phyloP scores from a whole-genome alignment of 2,888 invertebrate genomes.

The Epinotia nisella region DNA sequence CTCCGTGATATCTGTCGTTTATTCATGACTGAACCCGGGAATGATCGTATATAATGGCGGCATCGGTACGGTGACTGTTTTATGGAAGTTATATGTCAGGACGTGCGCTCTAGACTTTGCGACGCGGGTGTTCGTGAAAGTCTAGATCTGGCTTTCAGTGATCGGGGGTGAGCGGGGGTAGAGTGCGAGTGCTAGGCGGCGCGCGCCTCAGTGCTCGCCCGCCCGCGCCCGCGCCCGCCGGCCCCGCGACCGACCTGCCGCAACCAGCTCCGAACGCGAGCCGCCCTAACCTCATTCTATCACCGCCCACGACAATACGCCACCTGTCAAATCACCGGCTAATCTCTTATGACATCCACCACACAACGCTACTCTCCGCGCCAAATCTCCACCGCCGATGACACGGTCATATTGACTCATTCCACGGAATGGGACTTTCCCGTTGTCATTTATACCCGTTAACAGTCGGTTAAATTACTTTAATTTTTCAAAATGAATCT shows the following conservation, averaged over 20 bases:
- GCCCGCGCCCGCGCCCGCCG: conserved; percentile 81
- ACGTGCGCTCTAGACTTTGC: conserved; percentile 49
- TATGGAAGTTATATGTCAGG: conserved; percentile 45
- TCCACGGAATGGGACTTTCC: conserved; percentile 30
- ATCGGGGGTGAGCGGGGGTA: conserved; percentile 50
- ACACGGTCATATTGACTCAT: conserved; percentile 39
- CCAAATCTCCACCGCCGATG: conserved; percentile 21
- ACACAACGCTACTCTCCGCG: conserved; percentile 16
- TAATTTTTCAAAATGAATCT: conserved; percentile 15
- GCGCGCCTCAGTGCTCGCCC: conserved; percentile 81
- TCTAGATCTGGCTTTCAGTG: conserved; percentile 60
- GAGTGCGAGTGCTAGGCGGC: conserved; percentile 67
- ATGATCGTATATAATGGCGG: conserved; percentile 22
- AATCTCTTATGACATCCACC: conserved; percentile 36
- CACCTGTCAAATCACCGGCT: conserved; percentile 64
- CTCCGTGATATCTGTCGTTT: conserved; percentile 26
- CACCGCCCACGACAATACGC: conserved; percentile 61
- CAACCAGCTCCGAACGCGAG: conserved; percentile 63
- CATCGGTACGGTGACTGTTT: conserved; percentile 22
- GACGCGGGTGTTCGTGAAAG: conserved; percentile 58
- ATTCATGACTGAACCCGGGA: conserved; percentile 33
- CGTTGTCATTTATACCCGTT: conserved; percentile 10
- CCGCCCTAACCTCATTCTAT: conserved; percentile 73
- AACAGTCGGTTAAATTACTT: conserved; percentile 8
- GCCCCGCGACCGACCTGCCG: conserved; percentile 73